Base-by-base conservation (phyloP, 2,113 vertebrate species). In the Heterochromis multidens region DNA sequence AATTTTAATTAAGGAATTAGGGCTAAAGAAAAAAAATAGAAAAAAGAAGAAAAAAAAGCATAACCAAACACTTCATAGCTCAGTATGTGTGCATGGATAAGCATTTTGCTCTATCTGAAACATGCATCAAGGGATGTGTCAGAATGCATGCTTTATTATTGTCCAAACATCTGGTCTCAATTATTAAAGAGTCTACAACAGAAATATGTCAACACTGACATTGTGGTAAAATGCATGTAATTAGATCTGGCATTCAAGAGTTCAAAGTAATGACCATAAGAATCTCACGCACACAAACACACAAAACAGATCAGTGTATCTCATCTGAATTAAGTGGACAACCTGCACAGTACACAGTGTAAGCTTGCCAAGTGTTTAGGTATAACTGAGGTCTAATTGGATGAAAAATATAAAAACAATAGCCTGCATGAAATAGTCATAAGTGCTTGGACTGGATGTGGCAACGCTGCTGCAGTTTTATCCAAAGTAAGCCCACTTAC, bases 111-210 rank as follows among this genome's bases (percentile, higher is more conserved):
- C 40, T 79, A 14, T n/a, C 21, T 82, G 35, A 58, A 84, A 52
- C 17, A 40, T 60, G 31, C 52, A 79, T 67, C 16, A 27, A 61
- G 43, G 31, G 6, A 79, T 21, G 23, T 82, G 59, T 60, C 29
- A 37, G 49, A 60, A 78, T 40, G 19, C 21, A n/a, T 3, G 8
- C 29, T 81, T 16, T 77, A 46, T 58, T 84, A 23, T 27, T 63
- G 10, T 8, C 19, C 17, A 79, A 83, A 86, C 87, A 89, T 91
- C 82, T 91, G 83, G 76, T 31, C 31, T 17, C 14, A 13, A 72
- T 88, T 91, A 82, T 7, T 19, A 9, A 78, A 82, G 79, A 7
- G 0, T 85, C 61, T 33, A 19, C 49, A 54, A 37, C 23, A 86
- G 33, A 78, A 91, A 60, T 49, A 74, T 52, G 46, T 76, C 83